These are phyloP conservation scores for Florisuga fusca DNA, from an alignment of 2,797 vertebrate species.

Conservation along the genomic window DNA sequence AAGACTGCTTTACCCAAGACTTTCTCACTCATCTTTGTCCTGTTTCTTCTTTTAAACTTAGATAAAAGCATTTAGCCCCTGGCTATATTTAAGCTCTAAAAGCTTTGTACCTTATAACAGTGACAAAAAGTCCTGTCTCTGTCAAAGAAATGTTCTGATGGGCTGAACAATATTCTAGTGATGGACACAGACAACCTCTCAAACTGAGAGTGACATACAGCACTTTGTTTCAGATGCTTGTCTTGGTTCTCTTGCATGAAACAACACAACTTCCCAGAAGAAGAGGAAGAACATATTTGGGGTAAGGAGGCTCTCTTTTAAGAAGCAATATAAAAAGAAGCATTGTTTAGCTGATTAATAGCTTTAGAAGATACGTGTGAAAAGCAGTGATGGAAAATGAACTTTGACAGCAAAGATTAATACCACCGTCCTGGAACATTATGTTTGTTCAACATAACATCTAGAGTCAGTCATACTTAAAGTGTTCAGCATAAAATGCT, in stretches of 20 bases:
- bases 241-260: neutral
- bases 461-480: neutral
- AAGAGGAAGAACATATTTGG: neutral
- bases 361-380: neutral
- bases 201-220: neutral
- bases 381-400: neutral
- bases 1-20: neutral
- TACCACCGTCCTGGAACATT: neutral
- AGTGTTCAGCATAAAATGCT: accelerated
- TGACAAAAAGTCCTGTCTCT: neutral
- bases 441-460: neutral
- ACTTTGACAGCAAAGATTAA: neutral
- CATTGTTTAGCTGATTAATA: neutral
- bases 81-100: neutral
- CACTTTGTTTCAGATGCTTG: neutral
- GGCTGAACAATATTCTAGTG: neutral
- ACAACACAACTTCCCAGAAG: neutral
- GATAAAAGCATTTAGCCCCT: neutral
- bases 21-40: neutral
- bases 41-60: neutral
- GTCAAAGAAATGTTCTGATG: neutral
- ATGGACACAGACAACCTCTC: accelerated
- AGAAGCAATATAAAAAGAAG: neutral
- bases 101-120: neutral
- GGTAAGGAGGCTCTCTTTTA: neutral